Evolutionary conservation across 2,113 vertebrate species (phyloP).

Genomic region (Gallinago media): DNA sequence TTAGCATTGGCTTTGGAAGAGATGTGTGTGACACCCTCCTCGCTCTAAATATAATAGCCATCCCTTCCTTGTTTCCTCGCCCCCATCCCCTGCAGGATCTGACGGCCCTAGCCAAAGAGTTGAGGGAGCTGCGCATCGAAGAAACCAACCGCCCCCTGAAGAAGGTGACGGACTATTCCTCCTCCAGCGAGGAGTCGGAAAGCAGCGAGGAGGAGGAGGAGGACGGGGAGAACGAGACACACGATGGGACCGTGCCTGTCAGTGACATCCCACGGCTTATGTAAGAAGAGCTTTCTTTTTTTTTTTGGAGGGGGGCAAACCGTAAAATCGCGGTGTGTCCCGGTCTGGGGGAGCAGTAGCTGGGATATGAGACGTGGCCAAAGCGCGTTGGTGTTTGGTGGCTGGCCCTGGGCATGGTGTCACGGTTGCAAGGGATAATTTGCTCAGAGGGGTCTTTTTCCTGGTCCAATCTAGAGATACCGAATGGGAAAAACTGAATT

Average conservation of each 20-base stretch:
- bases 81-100: slow-evolving; percentile 85
- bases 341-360: neutral
- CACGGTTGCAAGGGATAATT: neutral
- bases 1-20: slow-evolving; percentile 75
- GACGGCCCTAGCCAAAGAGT: slow-evolving; percentile 96
- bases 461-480: neutral
- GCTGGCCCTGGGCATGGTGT: rapidly evolving
- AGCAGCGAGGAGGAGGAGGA: slow-evolving; percentile 94
- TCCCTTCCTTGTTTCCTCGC: neutral
- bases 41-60: neutral
- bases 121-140: slow-evolving; percentile 93
- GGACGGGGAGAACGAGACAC: slow-evolving; percentile 89
- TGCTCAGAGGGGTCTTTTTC: neutral
- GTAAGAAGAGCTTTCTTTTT: slow-evolving; percentile 76
- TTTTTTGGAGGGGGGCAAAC: neutral
- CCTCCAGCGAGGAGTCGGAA: slow-evolving; percentile 96
- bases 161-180: slow-evolving; percentile 98
- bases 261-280: slow-evolving; percentile 98
- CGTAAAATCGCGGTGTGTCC: rapidly evolving
- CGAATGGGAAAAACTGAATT: neutral
- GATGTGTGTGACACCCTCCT: neutral
- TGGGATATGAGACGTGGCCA: neutral
- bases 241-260: slow-evolving; percentile 93
- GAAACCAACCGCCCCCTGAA: slow-evolving; percentile 93
- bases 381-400: rapidly evolving